Percentiles rank a stretch among this genome's conserved stretches.
Evolutionary conservation across 2,888 invertebrate genomes (phyloP).

Genomic region (Diarsia mendica): DNA sequence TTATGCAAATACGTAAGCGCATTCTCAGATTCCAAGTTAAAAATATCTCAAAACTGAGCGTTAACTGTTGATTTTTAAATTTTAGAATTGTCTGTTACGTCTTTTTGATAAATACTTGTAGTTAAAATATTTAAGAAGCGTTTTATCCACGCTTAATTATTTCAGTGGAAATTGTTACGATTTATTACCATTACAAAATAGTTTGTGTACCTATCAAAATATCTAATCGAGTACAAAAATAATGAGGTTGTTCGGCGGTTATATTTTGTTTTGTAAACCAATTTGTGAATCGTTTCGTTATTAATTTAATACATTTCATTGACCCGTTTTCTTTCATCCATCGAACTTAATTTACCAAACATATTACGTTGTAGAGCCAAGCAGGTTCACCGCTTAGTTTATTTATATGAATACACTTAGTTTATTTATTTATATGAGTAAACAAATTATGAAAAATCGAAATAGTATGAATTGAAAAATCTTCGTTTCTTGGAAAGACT

Average conservation of each 20-base stretch:
- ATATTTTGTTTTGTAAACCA: conserved; percentile 40
- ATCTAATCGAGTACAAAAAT: conserved; percentile 61
- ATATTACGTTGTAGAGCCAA: neutral
- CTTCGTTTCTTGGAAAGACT: neutral
- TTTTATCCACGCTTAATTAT: conserved; percentile 72
- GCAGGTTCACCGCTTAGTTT: neutral
- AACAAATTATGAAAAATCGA: neutral
- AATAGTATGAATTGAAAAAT: neutral
- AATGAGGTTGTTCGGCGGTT: conserved; percentile 51
- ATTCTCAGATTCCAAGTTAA: conserved; percentile 41
- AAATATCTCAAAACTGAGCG: conserved; percentile 27
- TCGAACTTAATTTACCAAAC: neutral
- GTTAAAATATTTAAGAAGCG: conserved; percentile 43
- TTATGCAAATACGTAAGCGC: conserved; percentile 73
- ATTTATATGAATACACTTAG: neutral
- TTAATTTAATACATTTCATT: conserved; percentile 11
- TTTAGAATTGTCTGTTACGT: neutral
- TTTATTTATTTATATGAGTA: neutral
- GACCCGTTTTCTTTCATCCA: conserved; percentile 7
- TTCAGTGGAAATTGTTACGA: conserved; percentile 67
- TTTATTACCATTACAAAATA: conserved; percentile 66
- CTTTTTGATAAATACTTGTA: conserved; percentile 33
- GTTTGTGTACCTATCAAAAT: conserved; percentile 50
- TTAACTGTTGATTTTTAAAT: neutral
- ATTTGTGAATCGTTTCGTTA: conserved; percentile 10